These are phyloP conservation scores for Cebidichthys violaceus DNA, from an alignment of 2,113 vertebrate genomes.

Conservation along the genomic window DNA sequence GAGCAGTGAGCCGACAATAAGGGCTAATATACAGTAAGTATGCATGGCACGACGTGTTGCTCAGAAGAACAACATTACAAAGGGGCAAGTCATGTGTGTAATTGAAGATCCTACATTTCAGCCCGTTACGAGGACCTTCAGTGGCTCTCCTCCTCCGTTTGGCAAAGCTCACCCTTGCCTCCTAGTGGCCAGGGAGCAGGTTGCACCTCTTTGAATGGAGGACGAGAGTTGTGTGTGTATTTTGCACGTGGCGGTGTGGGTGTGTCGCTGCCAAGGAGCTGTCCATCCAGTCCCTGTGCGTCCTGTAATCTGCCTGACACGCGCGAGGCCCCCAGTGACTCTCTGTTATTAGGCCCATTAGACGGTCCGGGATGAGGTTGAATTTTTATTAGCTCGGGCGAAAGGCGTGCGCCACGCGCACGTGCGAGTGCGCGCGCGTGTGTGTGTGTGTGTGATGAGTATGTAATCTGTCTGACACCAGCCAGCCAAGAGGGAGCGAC, in stretches of 20 bases:
- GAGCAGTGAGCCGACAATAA: conserved; percentile 37
- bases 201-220: conserved; percentile 24
- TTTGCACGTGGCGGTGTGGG: conserved; percentile 59
- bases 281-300: conserved; percentile 71
- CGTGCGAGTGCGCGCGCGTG: too few relatives aligned
- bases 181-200: conserved; percentile 81
- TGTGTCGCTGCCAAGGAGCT: conserved; percentile 68
- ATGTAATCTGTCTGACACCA: conserved; percentile 81
- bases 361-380: conserved; percentile 70
- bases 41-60: conserved; percentile 56
- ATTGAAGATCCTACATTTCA: conserved; percentile 63
- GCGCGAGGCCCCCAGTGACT: conserved; percentile 75
- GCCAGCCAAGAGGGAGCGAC: conserved; percentile 68
- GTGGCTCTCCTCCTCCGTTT: conserved; percentile 17
- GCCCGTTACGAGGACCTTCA: conserved; percentile 33
- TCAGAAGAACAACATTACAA: conserved; percentile 56
- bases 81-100: conserved; percentile 71
- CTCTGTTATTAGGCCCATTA: conserved; percentile 82
- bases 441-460: conserved; percentile 75
- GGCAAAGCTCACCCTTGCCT: conserved; percentile 87
- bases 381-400: conserved; percentile 80
- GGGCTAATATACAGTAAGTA: conserved; percentile 51
- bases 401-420: too few relatives aligned
- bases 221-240: conserved; percentile 32
- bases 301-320: conserved; percentile 83